These are phyloP conservation scores for Drosophila tsacasi DNA, from an alignment of 1,140 invertebrate genomes.

Conservation along the genomic window DNA sequence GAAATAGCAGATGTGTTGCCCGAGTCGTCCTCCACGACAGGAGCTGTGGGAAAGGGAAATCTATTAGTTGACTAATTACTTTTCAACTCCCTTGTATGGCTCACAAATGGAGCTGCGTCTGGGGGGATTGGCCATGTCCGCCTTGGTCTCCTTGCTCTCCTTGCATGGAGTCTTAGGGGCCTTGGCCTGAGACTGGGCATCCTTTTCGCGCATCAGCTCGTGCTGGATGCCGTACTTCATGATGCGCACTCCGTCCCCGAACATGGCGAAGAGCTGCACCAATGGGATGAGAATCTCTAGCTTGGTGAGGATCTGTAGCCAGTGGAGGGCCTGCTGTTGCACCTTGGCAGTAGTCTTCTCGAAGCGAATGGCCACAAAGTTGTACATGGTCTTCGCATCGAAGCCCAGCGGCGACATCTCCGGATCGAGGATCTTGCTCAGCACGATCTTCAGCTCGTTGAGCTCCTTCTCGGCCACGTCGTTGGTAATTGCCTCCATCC, in stretches of 20 bases:
- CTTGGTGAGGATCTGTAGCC: conserved; percentile 96
- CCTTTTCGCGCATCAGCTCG: conserved; percentile 85
- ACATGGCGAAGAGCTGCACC: conserved; percentile 94
- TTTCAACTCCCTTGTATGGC: conserved; percentile 10
- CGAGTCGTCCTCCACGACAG: conserved; percentile 89
- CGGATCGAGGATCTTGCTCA: conserved; percentile 98
- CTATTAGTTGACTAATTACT: not conserved
- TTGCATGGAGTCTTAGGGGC: conserved; percentile 83
- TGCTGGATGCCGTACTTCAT: conserved; percentile 87
- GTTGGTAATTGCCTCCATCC: conserved; percentile 98
- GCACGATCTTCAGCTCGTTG: conserved; percentile 94
- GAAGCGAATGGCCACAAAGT: conserved; percentile 96
- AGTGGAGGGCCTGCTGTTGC: conserved; percentile 96
- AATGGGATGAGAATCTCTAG: conserved; percentile 96
- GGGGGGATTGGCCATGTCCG: conserved; percentile 76
- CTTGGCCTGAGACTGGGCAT: conserved; percentile 74
- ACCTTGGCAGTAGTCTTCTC: conserved; percentile 93
- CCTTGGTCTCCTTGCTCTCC: conserved; percentile 78
- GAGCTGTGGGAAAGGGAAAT: conserved; percentile 74
- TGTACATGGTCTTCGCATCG: conserved; percentile 96
- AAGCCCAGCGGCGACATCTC: conserved; percentile 98
- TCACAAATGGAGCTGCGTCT: conserved; percentile 87
- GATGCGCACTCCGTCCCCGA: conserved; percentile 91
- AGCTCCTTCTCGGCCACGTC: conserved; percentile 97
- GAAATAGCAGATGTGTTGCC: conserved; percentile 90